Evolutionary conservation across 2,888 invertebrate genomes (phyloP).

Genomic region (Tanytarsus gracilentus): DNA sequence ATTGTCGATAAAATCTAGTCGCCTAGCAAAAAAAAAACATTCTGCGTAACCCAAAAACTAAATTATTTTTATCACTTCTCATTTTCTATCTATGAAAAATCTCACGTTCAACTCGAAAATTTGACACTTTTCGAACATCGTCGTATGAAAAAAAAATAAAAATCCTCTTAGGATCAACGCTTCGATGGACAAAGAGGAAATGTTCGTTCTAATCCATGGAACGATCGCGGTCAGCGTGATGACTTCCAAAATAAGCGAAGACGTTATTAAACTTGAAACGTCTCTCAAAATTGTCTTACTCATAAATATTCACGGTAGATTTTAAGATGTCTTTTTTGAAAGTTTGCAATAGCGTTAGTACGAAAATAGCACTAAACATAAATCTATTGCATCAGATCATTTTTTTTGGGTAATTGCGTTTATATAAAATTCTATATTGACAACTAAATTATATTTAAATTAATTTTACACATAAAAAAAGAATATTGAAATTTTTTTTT

Average conservation of each 20-base stretch:
- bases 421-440: too few relatives aligned
- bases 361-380: too few relatives aligned
- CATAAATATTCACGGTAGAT: too few relatives aligned
- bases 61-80: conserved; percentile 6
- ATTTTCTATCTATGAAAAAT: neutral
- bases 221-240: conserved; percentile 29
- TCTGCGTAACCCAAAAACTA: too few relatives aligned
- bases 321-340: too few relatives aligned
- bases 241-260: conserved; percentile 36
- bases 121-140: neutral
- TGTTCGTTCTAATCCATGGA: conserved; percentile 15
- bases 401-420: too few relatives aligned
- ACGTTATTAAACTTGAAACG: conserved; percentile 40
- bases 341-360: too few relatives aligned
- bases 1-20: too few relatives aligned
- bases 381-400: too few relatives aligned
- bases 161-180: conserved; percentile 32
- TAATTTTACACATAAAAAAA: too few relatives aligned
- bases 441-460: too few relatives aligned
- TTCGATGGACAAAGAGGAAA: conserved; percentile 26
- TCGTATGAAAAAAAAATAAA: neutral
- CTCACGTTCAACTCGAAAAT: neutral
- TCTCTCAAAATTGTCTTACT: neutral
- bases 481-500: too few relatives aligned
- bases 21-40: neutral